Percentiles rank a stretch among this genome's conserved stretches.
These are phyloP conservation scores for Casuarius casuarius DNA, from an alignment of 2,113 vertebrate genomes.

Conservation along the genomic window DNA sequence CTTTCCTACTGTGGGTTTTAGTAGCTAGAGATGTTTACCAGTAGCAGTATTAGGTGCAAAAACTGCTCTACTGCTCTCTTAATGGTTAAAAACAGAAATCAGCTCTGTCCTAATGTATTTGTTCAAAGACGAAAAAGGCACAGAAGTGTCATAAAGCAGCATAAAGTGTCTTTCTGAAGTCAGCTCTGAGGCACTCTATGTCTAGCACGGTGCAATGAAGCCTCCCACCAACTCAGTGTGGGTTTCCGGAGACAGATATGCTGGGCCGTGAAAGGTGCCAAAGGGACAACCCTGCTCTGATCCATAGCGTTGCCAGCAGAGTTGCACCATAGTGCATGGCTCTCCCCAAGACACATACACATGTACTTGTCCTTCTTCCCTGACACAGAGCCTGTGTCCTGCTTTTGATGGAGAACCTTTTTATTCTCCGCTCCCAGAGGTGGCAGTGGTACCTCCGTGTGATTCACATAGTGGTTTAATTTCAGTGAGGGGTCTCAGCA, in stretches of 20 bases:
- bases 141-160: background rate
- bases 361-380: background rate
- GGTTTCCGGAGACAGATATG: background rate
- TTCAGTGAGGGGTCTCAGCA: background rate
- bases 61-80: background rate
- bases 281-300: background rate
- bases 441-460: background rate
- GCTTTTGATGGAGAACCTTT: background rate
- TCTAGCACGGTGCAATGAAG: background rate
- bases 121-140: background rate
- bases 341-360: accelerated
- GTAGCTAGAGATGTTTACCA: background rate
- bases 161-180: background rate
- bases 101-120: background rate
- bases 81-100: background rate
- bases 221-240: background rate
- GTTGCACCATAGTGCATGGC: background rate
- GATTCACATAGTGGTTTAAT: background rate
- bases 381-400: background rate
- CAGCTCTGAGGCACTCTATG: background rate
- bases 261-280: background rate
- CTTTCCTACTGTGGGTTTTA: background rate
- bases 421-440: background rate
- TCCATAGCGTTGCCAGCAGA: background rate
- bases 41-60: background rate